phyloP scores from a whole-genome alignment of 2,113 vertebrate genomes.

The Pholis gunnellus region DNA sequence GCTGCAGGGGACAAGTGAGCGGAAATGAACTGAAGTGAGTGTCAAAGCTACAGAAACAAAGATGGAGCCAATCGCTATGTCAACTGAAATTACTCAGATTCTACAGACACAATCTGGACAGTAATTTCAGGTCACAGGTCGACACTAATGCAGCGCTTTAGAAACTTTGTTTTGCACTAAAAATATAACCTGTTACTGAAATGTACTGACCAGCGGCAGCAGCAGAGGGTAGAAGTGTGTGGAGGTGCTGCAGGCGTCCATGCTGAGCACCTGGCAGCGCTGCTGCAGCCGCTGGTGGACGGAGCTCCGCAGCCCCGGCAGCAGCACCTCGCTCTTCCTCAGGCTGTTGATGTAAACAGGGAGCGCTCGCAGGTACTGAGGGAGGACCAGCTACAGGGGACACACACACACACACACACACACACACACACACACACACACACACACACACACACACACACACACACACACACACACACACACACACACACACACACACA shows the following conservation, averaged over 20 bases:
- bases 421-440: background rate
- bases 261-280: constrained; percentile 78
- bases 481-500: background rate
- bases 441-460: constrained; percentile 1
- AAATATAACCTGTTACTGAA: background rate
- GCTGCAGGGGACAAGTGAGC: constrained; percentile 48
- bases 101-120: background rate
- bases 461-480: background rate
- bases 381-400: constrained; percentile 81
- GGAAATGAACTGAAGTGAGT: background rate
- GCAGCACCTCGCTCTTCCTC: constrained; percentile 85
- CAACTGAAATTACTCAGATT: background rate
- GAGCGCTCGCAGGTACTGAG: constrained; percentile 81
- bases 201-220: constrained; percentile 77
- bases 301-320: constrained; percentile 82
- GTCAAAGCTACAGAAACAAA: background rate
- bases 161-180: background rate
- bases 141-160: background rate
- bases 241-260: constrained; percentile 77
- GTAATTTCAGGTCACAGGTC: background rate
- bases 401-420: background rate
- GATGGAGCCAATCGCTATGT: no score
- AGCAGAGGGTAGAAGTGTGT: constrained; percentile 83
- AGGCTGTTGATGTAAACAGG: constrained; percentile 86
- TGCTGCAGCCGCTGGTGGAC: constrained; percentile 81